phyloP scores from a whole-genome alignment of 2,797 vertebrate genomes.

The Microctenopoma stevenorrisi region DNA sequence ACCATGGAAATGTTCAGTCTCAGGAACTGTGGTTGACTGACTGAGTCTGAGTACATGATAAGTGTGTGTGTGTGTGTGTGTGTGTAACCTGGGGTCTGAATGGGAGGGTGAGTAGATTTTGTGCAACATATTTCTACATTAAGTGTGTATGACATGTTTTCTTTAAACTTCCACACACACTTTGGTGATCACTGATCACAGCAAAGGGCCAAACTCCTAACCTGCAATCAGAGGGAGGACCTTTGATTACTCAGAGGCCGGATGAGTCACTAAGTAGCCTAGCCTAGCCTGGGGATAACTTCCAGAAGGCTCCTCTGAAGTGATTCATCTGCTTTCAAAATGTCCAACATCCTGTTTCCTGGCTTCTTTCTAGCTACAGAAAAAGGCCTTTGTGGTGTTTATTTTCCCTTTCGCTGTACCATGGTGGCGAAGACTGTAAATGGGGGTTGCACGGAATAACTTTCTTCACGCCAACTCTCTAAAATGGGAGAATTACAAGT shows the following conservation, averaged over 20 bases:
- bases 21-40: constrained; percentile 51
- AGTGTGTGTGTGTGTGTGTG: constrained; percentile 46
- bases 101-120: constrained; percentile 19
- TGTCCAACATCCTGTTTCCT: constrained; percentile 75
- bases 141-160: constrained; percentile 28
- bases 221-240: constrained; percentile 42
- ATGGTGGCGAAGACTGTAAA: constrained; percentile 28
- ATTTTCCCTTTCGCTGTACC: constrained; percentile 43
- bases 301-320: constrained; percentile 43
- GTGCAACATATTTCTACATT: constrained; percentile 18
- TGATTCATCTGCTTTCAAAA: constrained; percentile 74
- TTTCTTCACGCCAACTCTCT: constrained; percentile 18
- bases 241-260: constrained; percentile 30
- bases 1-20: constrained; percentile 50
- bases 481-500: constrained; percentile 1
- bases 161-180: constrained; percentile 35
- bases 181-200: constrained; percentile 11
- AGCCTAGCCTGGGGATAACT: constrained; percentile 47
- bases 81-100: constrained; percentile 15
- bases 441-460: constrained; percentile 27
- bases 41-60: constrained; percentile 21
- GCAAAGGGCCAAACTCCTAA: constrained; percentile 24
- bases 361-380: constrained; percentile 36
- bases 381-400: constrained; percentile 41
- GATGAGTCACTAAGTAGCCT: constrained; percentile 67